Percentiles rank a stretch among this genome's conserved stretches.
These are phyloP conservation scores for Pterocles burchelli DNA, from an alignment of 2,113 vertebrate species.

Conservation along the genomic window DNA sequence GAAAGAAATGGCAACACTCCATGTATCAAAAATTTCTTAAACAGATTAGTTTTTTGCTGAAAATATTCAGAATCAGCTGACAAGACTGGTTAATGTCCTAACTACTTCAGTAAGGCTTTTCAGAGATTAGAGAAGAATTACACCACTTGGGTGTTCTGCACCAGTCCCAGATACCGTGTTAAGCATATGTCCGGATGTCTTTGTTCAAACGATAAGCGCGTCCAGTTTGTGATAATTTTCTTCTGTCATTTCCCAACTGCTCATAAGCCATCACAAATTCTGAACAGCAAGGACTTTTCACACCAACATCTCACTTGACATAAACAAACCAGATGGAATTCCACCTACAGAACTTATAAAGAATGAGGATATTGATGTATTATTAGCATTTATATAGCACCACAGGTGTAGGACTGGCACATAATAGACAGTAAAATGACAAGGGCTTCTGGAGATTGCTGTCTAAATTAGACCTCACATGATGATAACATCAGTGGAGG, in stretches of 20 bases:
- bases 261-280: constrained; percentile 5
- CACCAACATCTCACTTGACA: neutral
- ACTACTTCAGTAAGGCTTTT: neutral
- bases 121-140: neutral
- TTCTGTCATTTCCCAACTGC: constrained; percentile 4
- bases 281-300: constrained; percentile 28
- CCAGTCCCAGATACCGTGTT: neutral
- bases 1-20: neutral
- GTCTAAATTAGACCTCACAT: constrained; percentile 22
- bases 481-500: neutral
- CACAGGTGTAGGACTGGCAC: constrained; percentile 40
- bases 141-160: neutral
- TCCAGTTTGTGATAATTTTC: neutral
- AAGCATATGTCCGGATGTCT: neutral
- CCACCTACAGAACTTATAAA: constrained; percentile 33
- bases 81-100: neutral
- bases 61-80: neutral
- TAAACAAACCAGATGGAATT: constrained; percentile 55
- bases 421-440: constrained; percentile 52
- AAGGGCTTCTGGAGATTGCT: constrained; percentile 2
- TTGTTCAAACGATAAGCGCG: neutral
- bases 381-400: constrained; percentile 51
- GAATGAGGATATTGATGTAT: constrained; percentile 39
- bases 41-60: neutral
- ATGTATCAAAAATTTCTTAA: neutral